Conservation (phyloP, 2,113 vertebrate genomes). For the Aix galericulata region DNA sequence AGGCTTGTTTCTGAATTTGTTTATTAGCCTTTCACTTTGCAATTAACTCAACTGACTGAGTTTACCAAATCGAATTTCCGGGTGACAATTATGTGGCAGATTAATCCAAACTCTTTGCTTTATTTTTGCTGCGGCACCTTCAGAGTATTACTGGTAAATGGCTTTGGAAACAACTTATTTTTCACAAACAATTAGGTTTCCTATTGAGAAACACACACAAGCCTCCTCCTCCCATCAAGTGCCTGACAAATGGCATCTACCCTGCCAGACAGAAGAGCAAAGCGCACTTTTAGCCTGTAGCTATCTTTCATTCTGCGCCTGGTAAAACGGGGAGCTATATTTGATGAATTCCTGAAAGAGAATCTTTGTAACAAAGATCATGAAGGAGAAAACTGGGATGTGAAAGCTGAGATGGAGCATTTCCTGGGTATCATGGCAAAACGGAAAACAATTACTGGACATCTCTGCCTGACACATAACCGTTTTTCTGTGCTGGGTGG, state of each 20-base stretch:
- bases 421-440: background rate
- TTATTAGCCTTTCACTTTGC: background rate
- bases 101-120: background rate
- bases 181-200: background rate
- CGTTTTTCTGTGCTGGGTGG: too few relatives aligned
- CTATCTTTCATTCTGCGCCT: background rate
- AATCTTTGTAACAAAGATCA: background rate
- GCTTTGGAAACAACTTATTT: background rate
- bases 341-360: background rate
- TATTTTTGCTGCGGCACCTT: background rate
- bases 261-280: background rate
- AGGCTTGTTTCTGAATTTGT: background rate
- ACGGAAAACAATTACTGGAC: background rate
- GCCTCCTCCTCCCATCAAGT: background rate
- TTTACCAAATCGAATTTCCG: background rate
- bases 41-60: background rate
- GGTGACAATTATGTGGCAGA: background rate
- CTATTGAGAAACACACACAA: background rate
- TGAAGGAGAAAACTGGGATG: background rate
- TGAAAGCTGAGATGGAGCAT: background rate
- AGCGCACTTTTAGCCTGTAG: background rate
- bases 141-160: background rate
- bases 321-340: background rate
- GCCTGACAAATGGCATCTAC: background rate
- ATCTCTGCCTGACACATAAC: background rate